Conservation (phyloP, 2,797 vertebrate species). For the Falco concolor region DNA sequence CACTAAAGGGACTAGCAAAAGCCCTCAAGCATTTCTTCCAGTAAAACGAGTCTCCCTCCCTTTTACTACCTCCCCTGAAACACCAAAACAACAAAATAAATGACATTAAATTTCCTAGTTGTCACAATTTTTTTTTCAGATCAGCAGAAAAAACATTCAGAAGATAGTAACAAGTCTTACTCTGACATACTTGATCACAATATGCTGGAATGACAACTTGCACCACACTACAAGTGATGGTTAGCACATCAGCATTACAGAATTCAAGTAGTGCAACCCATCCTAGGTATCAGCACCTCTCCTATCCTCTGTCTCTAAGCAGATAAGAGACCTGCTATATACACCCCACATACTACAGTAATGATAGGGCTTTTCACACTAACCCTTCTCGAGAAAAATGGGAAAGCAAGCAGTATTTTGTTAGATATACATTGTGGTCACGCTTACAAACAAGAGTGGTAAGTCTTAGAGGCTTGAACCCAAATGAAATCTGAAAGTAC, state of each 20-base stretch:
- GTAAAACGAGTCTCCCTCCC: neutral
- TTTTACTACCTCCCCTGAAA: neutral
- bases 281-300: neutral
- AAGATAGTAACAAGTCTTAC: conserved; percentile 16
- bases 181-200: neutral
- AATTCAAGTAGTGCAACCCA: neutral
- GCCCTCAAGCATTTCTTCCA: neutral
- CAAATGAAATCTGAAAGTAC: neutral
- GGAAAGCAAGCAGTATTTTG: neutral
- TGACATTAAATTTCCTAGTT: neutral
- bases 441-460: neutral
- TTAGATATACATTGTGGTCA: neutral
- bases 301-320: neutral
- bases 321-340: neutral
- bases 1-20: neutral
- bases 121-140: neutral
- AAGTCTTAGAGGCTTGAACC: neutral
- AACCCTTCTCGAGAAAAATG: neutral
- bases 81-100: neutral
- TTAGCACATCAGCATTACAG: neutral
- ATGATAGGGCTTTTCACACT: neutral
- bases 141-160: neutral
- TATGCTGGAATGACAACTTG: neutral
- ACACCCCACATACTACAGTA: neutral
- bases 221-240: neutral